Base-by-base conservation (phyloP, 2,797 vertebrate genomes). In the Poecilia picta region DNA sequence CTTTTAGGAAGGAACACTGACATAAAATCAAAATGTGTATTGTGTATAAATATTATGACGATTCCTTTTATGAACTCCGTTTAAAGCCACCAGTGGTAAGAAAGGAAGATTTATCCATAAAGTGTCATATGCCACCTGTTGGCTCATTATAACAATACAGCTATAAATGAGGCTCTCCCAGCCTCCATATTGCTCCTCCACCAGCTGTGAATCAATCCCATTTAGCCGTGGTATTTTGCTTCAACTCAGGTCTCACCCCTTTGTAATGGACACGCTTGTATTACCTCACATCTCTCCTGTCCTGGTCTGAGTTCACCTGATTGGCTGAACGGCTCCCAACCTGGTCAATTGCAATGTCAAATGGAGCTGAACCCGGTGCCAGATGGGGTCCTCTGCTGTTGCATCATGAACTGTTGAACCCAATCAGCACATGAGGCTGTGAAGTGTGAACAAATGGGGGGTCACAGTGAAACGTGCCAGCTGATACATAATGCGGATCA, bases 321-420 rank as follows among this genome's bases (percentile, higher is more conserved):
- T 89, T 94, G 89, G 82, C 72, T 23, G 77, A 80, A 73, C 41
- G 53, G 83, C 83, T 84, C 72, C 59, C 55, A 53, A 76, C 87
- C 74, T 8, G 85, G 81, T 83, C 88, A 83, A 87, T 91, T 75
- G n/a, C 78, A 41, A n/a, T 88, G 90, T 92, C 89, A 93, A 93
- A 92, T 91, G 85, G 84, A 87, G 91, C 89, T 72, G 89, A 93
- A 87, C 90, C 87, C 28, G 33, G 73, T 66, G 71, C 83, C 93
- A 93, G 91, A 92, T 91, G 89, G 89, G 87, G 79, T 87, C 77
- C 79, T 85, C 83, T 25, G 53, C 88, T 79, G 87, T 91, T 87
- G 87, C 89, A 91, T 87, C 72, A 78, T 93, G 91, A 94, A 93
- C 94, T 93, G 87, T 87, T 94, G 92, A 94, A 94, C 94, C 91